These are phyloP conservation scores for Acanthurus lineatus DNA, from an alignment of 2,797 vertebrate species.

Conservation along the genomic window DNA sequence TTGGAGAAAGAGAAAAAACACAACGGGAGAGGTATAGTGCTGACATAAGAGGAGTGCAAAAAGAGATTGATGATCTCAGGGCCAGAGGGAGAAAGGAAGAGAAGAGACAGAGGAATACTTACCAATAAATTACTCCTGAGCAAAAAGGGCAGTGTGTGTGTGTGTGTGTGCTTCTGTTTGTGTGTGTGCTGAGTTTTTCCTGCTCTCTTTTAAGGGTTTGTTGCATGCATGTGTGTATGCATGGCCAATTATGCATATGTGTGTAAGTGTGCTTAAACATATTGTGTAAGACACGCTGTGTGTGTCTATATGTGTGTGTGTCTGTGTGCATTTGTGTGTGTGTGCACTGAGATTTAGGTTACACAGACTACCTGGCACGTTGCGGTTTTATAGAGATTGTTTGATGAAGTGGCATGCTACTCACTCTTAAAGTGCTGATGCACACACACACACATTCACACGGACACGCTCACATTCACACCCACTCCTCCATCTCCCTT, in stretches of 20 bases:
- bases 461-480: not conserved
- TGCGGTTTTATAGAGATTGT: constrained; percentile 54
- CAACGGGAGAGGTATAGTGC: constrained; percentile 68
- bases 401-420: constrained; percentile 68
- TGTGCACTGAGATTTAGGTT: constrained; percentile 3
- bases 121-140: constrained; percentile 78
- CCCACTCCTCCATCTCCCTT: constrained; percentile 41
- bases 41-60: constrained; percentile 82
- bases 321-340: not conserved
- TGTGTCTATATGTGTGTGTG: not conserved
- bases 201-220: not conserved
- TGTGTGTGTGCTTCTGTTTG: constrained; percentile 20
- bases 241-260: constrained; percentile 30
- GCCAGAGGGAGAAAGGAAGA: constrained; percentile 79
- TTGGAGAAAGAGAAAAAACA: constrained; percentile 29
- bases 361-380: constrained; percentile 38
- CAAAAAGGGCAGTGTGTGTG: constrained; percentile 63
- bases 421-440: constrained; percentile 63
- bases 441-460: constrained; percentile 6
- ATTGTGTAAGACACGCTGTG: constrained; percentile 18
- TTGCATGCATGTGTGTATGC: not conserved
- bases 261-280: constrained; percentile 1
- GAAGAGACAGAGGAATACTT: constrained; percentile 77
- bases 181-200: not conserved
- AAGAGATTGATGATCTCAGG: constrained; percentile 85